Base-by-base conservation (phyloP, 2,113 vertebrate species). In the Pelodiscus sinensis region DNA sequence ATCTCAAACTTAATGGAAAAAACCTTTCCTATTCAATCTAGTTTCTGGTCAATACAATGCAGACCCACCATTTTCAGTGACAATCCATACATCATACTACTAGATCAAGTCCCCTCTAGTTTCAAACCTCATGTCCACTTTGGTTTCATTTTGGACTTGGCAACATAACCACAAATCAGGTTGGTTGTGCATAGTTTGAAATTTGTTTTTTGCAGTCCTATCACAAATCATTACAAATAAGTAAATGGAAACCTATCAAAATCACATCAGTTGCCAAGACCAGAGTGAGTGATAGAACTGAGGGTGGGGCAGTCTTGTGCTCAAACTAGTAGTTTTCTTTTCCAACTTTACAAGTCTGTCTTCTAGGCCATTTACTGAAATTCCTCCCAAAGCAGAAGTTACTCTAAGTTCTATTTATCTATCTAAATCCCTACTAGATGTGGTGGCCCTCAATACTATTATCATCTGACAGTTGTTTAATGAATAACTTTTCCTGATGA, bases 21-120 rank as follows among this genome's bases (percentile, higher is more conserved):
- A 92, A 82, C 0, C 0, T 5, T 92, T 84, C 62, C 88, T 58
- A 1, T 8, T 86, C 82, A 60, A 65, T 2, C 2, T 65, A 29
- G 4, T 82, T 93, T 79, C 18, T 21, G 25, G 85, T 52, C 58
- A 44, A 9, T 13, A 29, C 2, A 79, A 31, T 2, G 3, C 2
- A 75, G 71, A 86, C 52, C 21, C 58, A n/a, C 22, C 79, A 2
- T 62, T 92, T 52, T 35, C 9, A 10, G 24, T 9, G 1, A 68
- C 8, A n/a, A 31, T 14, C 62, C 31, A 68, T 68, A 68, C 29
- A 68, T 68, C 3, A 2, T n/a, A 65, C 15, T 65, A 31, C 15
- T 65, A 31, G 29, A 27, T 16, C 62, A 8, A 68, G 8, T 4
- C 15, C 31, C 31, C 62, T 68, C 16, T 68, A 68, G 62, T 19